Evolutionary conservation across 2,888 invertebrate species (phyloP).

Genomic region (Lasioglossum zephyrum): DNA sequence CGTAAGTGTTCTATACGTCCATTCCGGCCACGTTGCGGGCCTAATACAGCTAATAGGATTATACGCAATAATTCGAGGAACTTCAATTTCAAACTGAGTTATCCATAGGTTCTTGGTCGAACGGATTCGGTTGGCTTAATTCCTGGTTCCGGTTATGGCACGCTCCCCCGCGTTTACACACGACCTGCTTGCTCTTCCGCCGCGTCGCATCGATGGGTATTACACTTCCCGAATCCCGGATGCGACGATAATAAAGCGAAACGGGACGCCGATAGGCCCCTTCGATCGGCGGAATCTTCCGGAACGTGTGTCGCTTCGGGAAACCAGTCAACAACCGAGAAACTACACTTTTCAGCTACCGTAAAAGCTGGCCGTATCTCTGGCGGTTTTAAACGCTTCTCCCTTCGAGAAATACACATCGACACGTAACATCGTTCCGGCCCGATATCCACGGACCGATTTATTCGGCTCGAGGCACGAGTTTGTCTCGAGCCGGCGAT

Average conservation of each 20-base stretch:
- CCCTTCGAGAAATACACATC: constrained; percentile 8
- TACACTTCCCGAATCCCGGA: constrained; percentile 25
- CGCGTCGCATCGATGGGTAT: constrained; percentile 23
- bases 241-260: constrained; percentile 23
- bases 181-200: constrained; percentile 11
- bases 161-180: constrained; percentile 19
- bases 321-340: background rate
- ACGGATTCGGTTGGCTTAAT: constrained; percentile 63
- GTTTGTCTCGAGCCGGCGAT: constrained; percentile 35
- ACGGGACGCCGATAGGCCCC: background rate
- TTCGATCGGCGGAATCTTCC: background rate
- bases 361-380: background rate
- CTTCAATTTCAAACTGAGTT: constrained; percentile 65
- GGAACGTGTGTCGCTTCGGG: constrained; percentile 1
- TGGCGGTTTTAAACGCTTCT: background rate
- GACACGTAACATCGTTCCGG: constrained; percentile 23
- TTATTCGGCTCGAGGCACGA: constrained; percentile 31
- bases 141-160: constrained; percentile 47
- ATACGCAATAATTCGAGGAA: constrained; percentile 64
- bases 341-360: background rate
- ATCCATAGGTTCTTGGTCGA: constrained; percentile 56
- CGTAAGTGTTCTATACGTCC: constrained; percentile 26
- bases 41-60: constrained; percentile 64
- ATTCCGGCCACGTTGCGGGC: constrained; percentile 27
- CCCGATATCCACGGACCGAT: constrained; percentile 20